A percentile compares a stretch with the other conserved stretches of the same genome.
Conservation (phyloP, 2,113 vertebrate species). For the Trichechus manatus region DNA sequence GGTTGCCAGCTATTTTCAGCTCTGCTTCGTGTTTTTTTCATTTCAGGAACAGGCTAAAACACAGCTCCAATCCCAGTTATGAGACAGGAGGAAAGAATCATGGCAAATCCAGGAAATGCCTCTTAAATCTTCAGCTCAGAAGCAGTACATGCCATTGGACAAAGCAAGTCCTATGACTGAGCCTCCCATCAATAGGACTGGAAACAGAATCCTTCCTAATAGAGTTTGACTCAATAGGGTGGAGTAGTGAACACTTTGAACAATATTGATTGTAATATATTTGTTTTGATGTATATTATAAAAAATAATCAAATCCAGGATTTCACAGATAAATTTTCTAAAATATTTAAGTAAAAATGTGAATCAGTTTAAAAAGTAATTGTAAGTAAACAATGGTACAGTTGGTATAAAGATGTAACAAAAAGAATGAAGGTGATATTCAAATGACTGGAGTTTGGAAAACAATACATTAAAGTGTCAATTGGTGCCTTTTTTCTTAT, state of each 20-base stretch:
- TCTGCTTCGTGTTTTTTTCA: neutral
- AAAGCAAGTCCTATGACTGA: neutral
- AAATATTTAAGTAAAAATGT: slow-evolving; percentile 25
- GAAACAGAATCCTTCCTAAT: neutral
- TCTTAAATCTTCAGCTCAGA: neutral
- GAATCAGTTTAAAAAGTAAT: neutral
- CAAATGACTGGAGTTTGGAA: neutral
- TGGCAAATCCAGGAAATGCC: neutral
- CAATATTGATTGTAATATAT: neutral
- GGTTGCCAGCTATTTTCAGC: neutral
- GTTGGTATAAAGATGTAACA: neutral
- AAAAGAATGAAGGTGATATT: neutral
- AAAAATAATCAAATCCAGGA: neutral
- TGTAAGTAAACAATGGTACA: neutral
- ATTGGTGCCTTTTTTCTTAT: neutral
- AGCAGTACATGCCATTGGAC: neutral
- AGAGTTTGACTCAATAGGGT: neutral
- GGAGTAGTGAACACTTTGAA: neutral
- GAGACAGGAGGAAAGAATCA: neutral
- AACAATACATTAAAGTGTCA: neutral
- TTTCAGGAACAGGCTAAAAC: neutral
- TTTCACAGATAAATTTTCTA: neutral
- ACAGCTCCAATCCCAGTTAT: neutral
- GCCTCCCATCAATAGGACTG: neutral
- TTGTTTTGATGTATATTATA: neutral